Percentiles rank a stretch among this genome's conserved stretches.
Conservation (phyloP, 2,113 vertebrate genomes). For the Theristicus caerulescens region DNA sequence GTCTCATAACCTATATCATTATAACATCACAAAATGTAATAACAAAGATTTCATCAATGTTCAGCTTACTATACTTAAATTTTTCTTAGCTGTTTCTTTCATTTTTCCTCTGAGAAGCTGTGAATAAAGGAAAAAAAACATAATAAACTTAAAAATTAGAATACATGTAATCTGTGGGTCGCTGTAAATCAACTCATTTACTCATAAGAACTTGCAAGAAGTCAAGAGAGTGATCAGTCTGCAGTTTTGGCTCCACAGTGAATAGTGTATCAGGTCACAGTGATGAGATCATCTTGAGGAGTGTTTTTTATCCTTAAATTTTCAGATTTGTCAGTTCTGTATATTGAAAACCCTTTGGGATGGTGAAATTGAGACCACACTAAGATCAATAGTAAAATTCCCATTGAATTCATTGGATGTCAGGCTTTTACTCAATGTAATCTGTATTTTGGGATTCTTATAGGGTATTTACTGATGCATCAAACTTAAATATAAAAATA, state of each 20-base stretch:
- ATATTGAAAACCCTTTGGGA: background rate
- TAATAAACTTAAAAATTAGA: background rate
- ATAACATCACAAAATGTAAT: background rate
- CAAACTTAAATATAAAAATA: background rate
- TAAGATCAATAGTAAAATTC: background rate
- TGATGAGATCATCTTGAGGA: background rate
- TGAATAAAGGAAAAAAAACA: background rate
- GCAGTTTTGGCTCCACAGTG: background rate
- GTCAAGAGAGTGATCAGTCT: background rate
- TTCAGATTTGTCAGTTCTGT: background rate
- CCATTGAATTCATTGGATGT: background rate
- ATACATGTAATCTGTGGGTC: background rate
- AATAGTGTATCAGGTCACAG: background rate
- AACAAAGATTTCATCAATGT: background rate
- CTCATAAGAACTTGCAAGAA: background rate
- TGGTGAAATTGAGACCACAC: background rate
- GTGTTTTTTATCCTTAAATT: background rate
- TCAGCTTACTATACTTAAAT: background rate
- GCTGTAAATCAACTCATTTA: background rate
- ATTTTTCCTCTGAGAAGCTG: background rate
- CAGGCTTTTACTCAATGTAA: background rate
- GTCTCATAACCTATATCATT: background rate
- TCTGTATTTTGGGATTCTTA: background rate
- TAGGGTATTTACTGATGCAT: background rate
- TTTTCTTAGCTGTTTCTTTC: background rate